Conservation (phyloP, 2,888 invertebrate species). For the Nomada lathburiana region DNA sequence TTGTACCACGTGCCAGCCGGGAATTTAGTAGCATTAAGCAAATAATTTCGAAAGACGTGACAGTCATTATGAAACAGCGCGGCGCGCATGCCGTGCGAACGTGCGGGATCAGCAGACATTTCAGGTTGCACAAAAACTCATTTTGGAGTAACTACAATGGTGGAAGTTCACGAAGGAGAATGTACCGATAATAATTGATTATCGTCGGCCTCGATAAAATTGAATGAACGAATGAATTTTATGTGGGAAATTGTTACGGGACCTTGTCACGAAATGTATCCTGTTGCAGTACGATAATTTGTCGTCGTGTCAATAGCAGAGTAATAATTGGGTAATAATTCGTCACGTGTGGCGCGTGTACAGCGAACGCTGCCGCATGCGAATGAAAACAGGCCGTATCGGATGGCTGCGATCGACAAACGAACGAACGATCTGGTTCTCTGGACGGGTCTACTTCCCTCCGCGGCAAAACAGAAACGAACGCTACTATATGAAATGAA, state of each 20-base stretch:
- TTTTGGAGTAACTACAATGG: no score
- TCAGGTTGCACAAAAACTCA: no score
- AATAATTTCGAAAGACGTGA: constrained; percentile 27
- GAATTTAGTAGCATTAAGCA: constrained; percentile 5
- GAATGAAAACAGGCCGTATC: constrained; percentile 26
- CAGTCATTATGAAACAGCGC: background rate
- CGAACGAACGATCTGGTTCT: constrained; percentile 7
- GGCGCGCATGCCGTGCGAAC: no score
- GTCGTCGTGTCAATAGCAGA: constrained; percentile 28
- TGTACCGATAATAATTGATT: no score
- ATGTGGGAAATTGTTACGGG: background rate
- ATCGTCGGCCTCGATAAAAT: no score
- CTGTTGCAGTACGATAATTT: constrained; percentile 7
- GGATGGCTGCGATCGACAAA: constrained; percentile 20
- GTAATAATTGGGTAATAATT: constrained; percentile 36
- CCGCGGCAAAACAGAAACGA: background rate
- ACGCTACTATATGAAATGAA: background rate
- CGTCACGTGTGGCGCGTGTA: constrained; percentile 16
- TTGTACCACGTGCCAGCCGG: constrained; percentile 5
- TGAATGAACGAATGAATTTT: no score
- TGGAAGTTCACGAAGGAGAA: no score
- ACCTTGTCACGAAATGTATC: background rate
- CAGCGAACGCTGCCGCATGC: background rate
- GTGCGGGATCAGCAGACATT: no score
- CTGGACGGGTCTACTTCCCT: background rate